Evolutionary conservation across 2,888 invertebrate genomes (phyloP).

Genomic region (Fabriciana adippe): DNA sequence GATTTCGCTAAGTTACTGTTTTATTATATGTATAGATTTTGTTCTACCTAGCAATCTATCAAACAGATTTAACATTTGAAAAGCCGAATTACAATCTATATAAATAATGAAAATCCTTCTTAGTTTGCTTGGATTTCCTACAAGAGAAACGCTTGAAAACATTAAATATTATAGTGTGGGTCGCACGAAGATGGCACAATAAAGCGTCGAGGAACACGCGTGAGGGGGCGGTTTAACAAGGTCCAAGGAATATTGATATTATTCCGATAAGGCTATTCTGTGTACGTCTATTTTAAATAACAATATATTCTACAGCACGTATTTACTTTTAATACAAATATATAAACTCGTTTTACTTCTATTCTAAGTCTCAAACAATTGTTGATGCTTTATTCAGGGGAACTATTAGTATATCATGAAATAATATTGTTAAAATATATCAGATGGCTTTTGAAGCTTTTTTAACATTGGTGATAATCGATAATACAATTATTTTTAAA

Average conservation of each 20-base stretch:
- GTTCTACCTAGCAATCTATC: no score
- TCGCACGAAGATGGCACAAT: conserved; percentile 43
- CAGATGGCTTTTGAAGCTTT: no score
- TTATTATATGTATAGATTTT: no score
- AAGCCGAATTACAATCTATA: neutral
- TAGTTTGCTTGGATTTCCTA: conserved; percentile 3
- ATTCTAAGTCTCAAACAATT: no score
- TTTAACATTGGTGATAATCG: no score
- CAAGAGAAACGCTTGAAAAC: conserved; percentile 28
- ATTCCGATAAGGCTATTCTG: conserved; percentile 28
- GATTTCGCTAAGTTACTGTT: no score
- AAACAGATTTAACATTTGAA: neutral
- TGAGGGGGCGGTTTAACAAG: conserved; percentile 44
- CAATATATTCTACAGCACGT: conserved; percentile 13
- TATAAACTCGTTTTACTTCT: no score
- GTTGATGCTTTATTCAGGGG: no score
- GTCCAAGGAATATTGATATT: conserved; percentile 31
- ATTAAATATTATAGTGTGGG: conserved; percentile 32
- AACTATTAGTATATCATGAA: no score
- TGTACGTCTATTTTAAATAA: conserved; percentile 19
- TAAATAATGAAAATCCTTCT: neutral
- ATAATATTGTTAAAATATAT: no score
- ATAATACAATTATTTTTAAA: neutral
- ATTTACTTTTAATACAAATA: neutral
- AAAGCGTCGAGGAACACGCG: conserved; percentile 41